phyloP scores from a whole-genome alignment of 2,113 vertebrate species.

The Polyodon spathula region DNA sequence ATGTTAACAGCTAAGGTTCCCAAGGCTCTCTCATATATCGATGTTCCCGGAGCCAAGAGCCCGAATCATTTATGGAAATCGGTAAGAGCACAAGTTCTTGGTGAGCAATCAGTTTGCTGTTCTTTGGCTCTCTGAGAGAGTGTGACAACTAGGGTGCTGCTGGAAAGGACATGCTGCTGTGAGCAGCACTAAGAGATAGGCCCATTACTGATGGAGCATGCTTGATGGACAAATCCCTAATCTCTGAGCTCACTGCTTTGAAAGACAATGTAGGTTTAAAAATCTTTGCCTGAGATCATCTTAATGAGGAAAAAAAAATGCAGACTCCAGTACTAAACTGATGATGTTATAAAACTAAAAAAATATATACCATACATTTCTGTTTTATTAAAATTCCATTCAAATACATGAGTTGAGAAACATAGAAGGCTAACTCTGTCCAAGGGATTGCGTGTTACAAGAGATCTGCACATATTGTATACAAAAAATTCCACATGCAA shows the following conservation, averaged over 20 bases:
- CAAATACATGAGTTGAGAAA: no score
- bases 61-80: constrained; percentile 25
- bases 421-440: no score
- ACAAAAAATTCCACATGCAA: no score
- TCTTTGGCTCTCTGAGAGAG: constrained; percentile 7
- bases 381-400: neutral
- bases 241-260: neutral
- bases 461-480: no score
- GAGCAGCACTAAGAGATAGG: constrained; percentile 11
- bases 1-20: constrained; percentile 13
- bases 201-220: constrained; percentile 18
- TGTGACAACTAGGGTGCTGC: constrained; percentile 15
- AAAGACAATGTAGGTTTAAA: constrained; percentile 12
- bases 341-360: constrained; percentile 1
- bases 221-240: constrained; percentile 18
- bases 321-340: constrained; percentile 1
- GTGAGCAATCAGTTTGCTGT: constrained; percentile 13
- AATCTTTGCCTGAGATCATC: constrained; percentile 4
- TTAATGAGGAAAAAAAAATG: constrained; percentile 8
- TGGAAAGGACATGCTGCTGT: constrained; percentile 13
- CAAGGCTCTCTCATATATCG: constrained; percentile 13
- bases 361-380: neutral
- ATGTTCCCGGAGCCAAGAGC: constrained; percentile 16
- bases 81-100: constrained; percentile 13
- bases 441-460: no score